Evolutionary conservation across 2,888 invertebrate species (phyloP).

Genomic region (Neocrepidodera transversa): DNA sequence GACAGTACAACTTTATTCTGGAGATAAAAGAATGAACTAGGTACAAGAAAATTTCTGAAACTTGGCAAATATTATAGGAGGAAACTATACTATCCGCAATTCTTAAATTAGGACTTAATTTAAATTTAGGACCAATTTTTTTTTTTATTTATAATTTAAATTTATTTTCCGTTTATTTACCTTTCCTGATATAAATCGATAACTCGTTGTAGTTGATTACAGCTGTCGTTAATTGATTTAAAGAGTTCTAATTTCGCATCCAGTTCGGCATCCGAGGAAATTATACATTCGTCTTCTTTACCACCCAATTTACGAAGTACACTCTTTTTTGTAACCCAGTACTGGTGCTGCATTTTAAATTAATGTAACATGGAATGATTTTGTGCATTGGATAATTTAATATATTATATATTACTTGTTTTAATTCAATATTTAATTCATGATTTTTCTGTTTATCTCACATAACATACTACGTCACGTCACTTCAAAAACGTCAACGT

Average conservation of each 20-base stretch:
- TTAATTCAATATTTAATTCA: background rate
- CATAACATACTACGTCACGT: background rate
- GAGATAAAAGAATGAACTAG: too few species aligned
- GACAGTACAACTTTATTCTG: too few species aligned
- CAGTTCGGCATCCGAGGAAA: slow-evolving; percentile 94
- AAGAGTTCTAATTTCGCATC: slow-evolving; percentile 96
- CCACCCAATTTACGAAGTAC: slow-evolving; percentile 91
- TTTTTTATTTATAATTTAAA: too few species aligned
- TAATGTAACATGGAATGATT: background rate
- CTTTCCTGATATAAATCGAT: slow-evolving; percentile 94
- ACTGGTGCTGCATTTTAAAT: slow-evolving; percentile 84
- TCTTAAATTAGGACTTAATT: too few species aligned
- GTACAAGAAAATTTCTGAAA: too few species aligned
- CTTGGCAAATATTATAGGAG: too few species aligned
- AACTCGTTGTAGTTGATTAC: slow-evolving; percentile 83
- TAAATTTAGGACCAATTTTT: too few species aligned
- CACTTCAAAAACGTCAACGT: background rate
- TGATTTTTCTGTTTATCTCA: slow-evolving; percentile 2
- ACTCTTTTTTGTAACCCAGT: slow-evolving; percentile 98
- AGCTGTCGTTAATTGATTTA: slow-evolving; percentile 90
- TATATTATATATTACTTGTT: slow-evolving; percentile 4
- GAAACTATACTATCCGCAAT: too few species aligned
- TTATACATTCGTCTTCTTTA: slow-evolving; percentile 97
- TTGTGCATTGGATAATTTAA: slow-evolving; percentile 7
- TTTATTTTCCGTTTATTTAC: too few species aligned